Evolutionary conservation across 2,797 vertebrate genomes (phyloP), one percentile per base, ranked within the genome.

Genomic region (Myotis vivesi): DNA sequence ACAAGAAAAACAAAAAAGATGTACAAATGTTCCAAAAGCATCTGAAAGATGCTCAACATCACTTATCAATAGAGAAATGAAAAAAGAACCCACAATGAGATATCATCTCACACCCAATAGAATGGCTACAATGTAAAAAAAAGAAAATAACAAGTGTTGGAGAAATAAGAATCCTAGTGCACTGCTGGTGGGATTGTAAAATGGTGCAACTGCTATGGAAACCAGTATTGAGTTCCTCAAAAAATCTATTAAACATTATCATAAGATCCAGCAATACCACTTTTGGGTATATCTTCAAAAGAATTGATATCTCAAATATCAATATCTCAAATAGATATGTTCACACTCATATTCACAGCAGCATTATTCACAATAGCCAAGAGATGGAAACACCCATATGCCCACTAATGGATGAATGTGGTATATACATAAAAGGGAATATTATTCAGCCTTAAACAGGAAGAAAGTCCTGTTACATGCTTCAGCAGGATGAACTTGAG

Each of bases 31-130:
- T 9, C 86, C 85, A 79, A 10, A 89, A 85, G 10, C 30, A 46
- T 22, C 12, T 55, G 71, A 81, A 90, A 69, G 69, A 69, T 38
- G 41, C 23, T 81, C 36, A 46, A 25, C 0, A 38, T 82, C 82
- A 91, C 49, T 55, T 85, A 46, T 69, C 17, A 66, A 76, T 76
- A 90, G 44, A 82, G 82, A 93, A 90, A 82, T 69, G 25, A 36
- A 80, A 80, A 77, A 72, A 49, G 81, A 89, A 71, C 10, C 38
- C 41, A 92, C 11, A 84, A 38, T 28, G 59, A 86, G 46, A 38
- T 15, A 44, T 79, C n/a, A 57, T 59, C 41, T 80, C 85, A 80
- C 6, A 64, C 10, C 4, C 11, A 69, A 49, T 53, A 76, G 68
- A n/a, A 75, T 76, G 20, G 64, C 73, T 81, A 59, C 49, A 10